Conservation (phyloP, 1,140 invertebrate species). For the Zophobas morio region DNA sequence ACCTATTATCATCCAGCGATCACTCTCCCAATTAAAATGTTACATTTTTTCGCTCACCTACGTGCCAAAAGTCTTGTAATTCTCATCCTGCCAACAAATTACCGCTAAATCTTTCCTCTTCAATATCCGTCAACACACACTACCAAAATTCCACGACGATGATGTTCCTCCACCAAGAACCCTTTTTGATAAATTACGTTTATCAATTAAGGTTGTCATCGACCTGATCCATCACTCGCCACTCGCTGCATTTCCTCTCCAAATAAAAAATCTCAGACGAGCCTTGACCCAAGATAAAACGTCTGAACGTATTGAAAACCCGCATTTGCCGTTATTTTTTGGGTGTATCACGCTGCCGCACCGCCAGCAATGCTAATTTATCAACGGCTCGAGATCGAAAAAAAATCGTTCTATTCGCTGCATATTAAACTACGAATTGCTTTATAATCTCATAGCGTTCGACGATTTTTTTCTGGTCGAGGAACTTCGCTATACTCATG, state of each 20-base stretch:
- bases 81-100: too few relatives aligned
- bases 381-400: not conserved
- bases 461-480: constrained; percentile 14
- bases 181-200: too few relatives aligned
- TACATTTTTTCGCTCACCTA: too few relatives aligned
- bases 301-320: constrained; percentile 9
- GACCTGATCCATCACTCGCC: too few relatives aligned
- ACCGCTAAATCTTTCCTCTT: too few relatives aligned
- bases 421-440: constrained; percentile 13
- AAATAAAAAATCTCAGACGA: not conserved
- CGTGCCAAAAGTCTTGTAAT: too few relatives aligned
- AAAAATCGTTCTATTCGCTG: constrained; percentile 21
- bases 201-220: too few relatives aligned
- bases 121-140: too few relatives aligned
- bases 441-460: constrained; percentile 5
- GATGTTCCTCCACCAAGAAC: too few relatives aligned
- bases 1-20: too few relatives aligned
- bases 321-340: constrained; percentile 26
- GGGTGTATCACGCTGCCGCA: constrained; percentile 15
- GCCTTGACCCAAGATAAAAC: constrained; percentile 17
- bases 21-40: too few relatives aligned
- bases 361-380: constrained; percentile 16
- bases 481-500: constrained; percentile 4
- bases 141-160: too few relatives aligned
- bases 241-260: not conserved